Base-by-base conservation (phyloP, 2,113 vertebrate species). In the Echinops telfairi region DNA sequence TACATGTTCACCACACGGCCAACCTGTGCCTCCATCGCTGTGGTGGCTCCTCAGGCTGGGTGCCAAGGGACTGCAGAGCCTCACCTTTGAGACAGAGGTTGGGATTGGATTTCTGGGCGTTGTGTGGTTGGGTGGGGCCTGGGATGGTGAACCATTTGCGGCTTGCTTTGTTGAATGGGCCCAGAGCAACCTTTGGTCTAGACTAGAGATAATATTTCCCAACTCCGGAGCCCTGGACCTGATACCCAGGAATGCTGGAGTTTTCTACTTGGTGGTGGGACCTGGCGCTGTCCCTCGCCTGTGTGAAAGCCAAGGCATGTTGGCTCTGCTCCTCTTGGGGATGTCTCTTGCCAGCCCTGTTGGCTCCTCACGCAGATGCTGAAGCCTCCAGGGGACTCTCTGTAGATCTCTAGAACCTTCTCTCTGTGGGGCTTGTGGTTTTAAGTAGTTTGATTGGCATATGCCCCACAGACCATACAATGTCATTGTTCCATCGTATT, bases 51-150 rank as follows among this genome's bases (percentile, higher is more conserved):
- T 57, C 12, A 53, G 31, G 71, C 89, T n/a, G 27, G 19, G 31
- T 1, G 10, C 71, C 73, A 57, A 85, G 43, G 64, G 20, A 57
- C 68, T 57, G 25, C n/a, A 58, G 47, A 16, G 36, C 36, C n/a
- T 43, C 20, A 0, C 25, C 60, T 58, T 58, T 17, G 8, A 31
- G 43, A 57, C 43, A 7, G 9, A 38, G 73, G 36, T 17, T 68
- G 22, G 91, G 33, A 77, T 88, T 64, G 62, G 27, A 19, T 93
- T 76, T 83, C 43, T 19, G 76, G 22, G 60, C 66, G 36, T 25
- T 9, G 0, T 20, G 33, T 25, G 70, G 20, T 33, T 88, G 79
- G 22, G 79, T 68, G 43, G 60, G 22, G 22, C 79, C 25, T 10
- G 40, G 22, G 73, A 62, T 53, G 70, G 27, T 43, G 75, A 70